Base-by-base conservation (phyloP, 1,140 invertebrate genomes). In the Semibalanus balanoides region DNA sequence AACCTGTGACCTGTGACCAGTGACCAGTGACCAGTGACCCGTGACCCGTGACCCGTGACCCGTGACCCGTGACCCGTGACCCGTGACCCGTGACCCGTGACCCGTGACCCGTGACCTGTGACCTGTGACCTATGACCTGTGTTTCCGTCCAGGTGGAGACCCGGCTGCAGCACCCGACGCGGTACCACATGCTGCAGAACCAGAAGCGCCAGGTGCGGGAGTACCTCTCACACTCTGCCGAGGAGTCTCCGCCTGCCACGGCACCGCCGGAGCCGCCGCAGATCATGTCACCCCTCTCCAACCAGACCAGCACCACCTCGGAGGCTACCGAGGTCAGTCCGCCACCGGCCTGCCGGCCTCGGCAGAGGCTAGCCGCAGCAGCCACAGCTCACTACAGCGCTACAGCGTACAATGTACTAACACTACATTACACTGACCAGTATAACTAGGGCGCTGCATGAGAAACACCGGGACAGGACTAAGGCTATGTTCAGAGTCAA, bases 181-280 rank as follows among this genome's bases (percentile, higher is more conserved):
- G 90, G 79, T 96, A 95, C 84, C 93, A 96, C 86, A 91, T 96
- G 76, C 90, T 93, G 76, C 91, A 96, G 84, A 95, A 92, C 80
- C 92, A 94, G 82, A 92, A 93, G 82, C 91, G 89, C 81, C 93
- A 95, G 85, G 92, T 96, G 64, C 88, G 91, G 17, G 90, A 93
- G 82, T 95, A 92, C 84, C 86, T 95, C 30, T 91, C 78, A 25
- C 77, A 77, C 25, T 74, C 74, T 30, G 74, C 43, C 29, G 75
- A 40, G 29, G 30, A 71, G 25, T 74, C 79, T 0, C 77, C 79
- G 9, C 74, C 79, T n/a, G n/a, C n/a, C n/a, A n/a, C n/a, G 19
- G 77, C 51, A 30, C 79, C 74, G 30, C 75, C 35, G 64, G 78
- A 74, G 64, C 78, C 76, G 75, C 77, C 19, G 76, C 76, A 14